Evolutionary conservation across 2,888 invertebrate species (phyloP), one percentile per base, ranked within the genome.

Genomic region (Habroteleia sp.): DNA sequence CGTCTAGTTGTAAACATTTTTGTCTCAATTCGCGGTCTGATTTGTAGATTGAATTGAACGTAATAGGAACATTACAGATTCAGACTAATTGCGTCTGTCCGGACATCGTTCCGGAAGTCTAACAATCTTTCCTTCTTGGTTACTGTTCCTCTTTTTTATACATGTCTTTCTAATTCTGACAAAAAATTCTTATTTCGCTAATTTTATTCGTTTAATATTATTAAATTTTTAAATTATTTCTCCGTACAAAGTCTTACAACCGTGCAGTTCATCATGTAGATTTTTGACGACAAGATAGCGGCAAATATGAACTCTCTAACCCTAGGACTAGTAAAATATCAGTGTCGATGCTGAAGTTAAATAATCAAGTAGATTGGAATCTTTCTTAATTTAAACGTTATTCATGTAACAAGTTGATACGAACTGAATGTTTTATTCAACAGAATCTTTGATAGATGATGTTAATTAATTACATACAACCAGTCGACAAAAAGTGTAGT

Each of bases 391-490:
- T 58, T 42, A 39, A 66, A 46, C 56, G 50, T 52, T 63, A 42
- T 10, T 29, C 35, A 37, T 50, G 50, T 44, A 50, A 69, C 68
- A 52, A 35, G 27, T 37, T 68, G 54, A 16, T 37, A 8, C 37
- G 44, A 7, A 56, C 39, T 42, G 27, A 11, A 56, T 54, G 54
- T 65, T 65, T 66, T 65, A 65, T 65, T 66, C 54, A 46, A 46
- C 11, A 39, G 8, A 1, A 6, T 17, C 27, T 44, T 44, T 46
- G 46, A 54, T 33, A 16, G 46, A 66, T 46, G 54, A 20, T 44
- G 27, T 39, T 66, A 37, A 66, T 66, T 54, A 54, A 52, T 44
- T 42, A 42, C 41, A 16, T 35, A 27, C n/a, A 5, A 31, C 31
- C 29, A 27, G 5, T 41, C 23, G 14, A 5, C 42, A 37, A 35